Evolutionary conservation across 1,140 invertebrate genomes (phyloP).

Genomic region (Heliconius hermathena): DNA sequence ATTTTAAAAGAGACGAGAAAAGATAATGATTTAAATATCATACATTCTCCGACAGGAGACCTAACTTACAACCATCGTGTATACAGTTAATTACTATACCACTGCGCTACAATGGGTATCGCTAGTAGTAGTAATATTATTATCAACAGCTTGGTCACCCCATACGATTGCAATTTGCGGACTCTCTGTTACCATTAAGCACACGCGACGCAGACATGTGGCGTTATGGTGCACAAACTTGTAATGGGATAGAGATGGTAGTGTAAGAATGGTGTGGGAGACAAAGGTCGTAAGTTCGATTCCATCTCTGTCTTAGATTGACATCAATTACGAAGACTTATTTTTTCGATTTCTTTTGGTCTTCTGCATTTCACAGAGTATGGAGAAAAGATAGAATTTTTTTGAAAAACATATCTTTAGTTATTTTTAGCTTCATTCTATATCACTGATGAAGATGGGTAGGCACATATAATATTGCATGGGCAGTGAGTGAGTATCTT

Average conservation of each 20-base stretch:
- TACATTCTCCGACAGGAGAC: no score
- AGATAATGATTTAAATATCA: no score
- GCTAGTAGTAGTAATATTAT: not conserved
- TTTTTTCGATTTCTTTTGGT: no score
- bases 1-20: no score
- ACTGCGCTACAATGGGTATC: not conserved
- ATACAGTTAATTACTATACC: not conserved
- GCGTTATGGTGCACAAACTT: constrained; percentile 14
- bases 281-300: not conserved
- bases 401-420: no score
- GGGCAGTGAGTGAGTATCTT: no score
- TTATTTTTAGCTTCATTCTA: not conserved
- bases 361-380: no score
- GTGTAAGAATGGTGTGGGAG: not conserved
- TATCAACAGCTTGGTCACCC: constrained; percentile 24
- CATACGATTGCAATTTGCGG: constrained; percentile 43
- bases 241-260: not conserved
- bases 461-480: no score
- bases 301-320: not conserved
- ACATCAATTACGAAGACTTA: no score
- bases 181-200: constrained; percentile 42
- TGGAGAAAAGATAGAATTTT: no score
- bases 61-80: not conserved
- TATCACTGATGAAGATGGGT: no score
- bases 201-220: constrained; percentile 39